Base-by-base conservation (phyloP, 2,888 invertebrate genomes). In the Odontothrips loti region DNA sequence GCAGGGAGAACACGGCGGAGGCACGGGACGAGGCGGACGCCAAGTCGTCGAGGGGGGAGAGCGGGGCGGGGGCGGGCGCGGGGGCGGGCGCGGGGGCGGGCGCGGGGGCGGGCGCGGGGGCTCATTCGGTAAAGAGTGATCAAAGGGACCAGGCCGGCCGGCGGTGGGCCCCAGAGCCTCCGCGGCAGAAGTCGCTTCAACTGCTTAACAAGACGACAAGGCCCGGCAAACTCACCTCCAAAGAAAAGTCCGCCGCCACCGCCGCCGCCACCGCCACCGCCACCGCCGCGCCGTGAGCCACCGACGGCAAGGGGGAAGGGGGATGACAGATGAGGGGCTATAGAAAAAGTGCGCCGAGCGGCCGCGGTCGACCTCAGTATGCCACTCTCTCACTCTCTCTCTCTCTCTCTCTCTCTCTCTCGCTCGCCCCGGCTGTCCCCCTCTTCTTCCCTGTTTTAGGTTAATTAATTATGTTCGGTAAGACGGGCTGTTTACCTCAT, bases 391-490 rank as follows among this genome's bases (percentile, higher is more conserved):
- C 34, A 4, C 34, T 43, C 34, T 43, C 34, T 43, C 34, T 43
- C 34, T 43, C 34, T 43, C 34, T 43, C 34, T 43, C 34, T 43
- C 34, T 6, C 6, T 6, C 6, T 6, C 6, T 6, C 6, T 6
- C 6, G 15, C 6, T 15, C 20, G 58, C 58, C 58, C 20, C 68
- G 68, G 23, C 68, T n/a, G 17, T n/a, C 17, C 58, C 51, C 58
- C 58, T 6, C 58, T 17, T 17, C 58, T 58, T 58, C 34, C 20
- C 68, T 75, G 68, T 27, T 75, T 58, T 75, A 75, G 68, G 68
- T 75, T 75, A 75, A 75, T 75, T 75, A 75, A 75, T 75, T 75
- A 75, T 75, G 68, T 75, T 75, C 68, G 68, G 68, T 27, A 23
- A 75, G 68, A 10, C 68, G 68, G 68, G 8, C 27, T 75, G 68